Conservation (phyloP, 2,888 invertebrate species). For the Limenitis camilla region DNA sequence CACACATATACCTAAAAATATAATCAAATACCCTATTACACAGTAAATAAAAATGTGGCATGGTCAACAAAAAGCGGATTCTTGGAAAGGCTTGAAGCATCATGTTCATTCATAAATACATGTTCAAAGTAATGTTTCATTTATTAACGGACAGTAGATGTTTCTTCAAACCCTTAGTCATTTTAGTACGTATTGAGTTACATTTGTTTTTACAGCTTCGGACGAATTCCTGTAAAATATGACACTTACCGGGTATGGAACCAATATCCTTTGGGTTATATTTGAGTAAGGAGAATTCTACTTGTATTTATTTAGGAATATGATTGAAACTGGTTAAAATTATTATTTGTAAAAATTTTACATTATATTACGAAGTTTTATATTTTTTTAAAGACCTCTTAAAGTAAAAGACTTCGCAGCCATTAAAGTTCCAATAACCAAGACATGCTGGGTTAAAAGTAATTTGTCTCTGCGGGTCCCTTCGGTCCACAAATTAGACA, state of each 20-base stretch:
- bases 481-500: conserved; percentile 32
- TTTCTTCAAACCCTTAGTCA: conserved; percentile 10
- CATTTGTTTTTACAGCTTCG: conserved; percentile 34
- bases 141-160: neutral
- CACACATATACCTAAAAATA: no score
- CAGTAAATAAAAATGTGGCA: no score
- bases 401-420: neutral
- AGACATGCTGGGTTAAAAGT: conserved; percentile 29
- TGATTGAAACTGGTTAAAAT: no score
- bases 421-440: conserved; percentile 7
- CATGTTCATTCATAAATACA: no score
- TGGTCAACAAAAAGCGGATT: no score
- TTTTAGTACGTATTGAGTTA: conserved; percentile 27
- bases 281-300: no score
- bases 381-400: neutral
- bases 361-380: no score
- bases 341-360: no score
- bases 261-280: neutral
- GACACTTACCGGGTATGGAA: conserved; percentile 11
- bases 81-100: no score
- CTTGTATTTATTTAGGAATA: no score
- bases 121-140: no score
- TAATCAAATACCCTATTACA: no score
- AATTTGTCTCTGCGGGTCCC: conserved; percentile 38
- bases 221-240: conserved; percentile 12